phyloP scores from a whole-genome alignment of 1,140 invertebrate genomes.

The Chironomus tepperi region DNA sequence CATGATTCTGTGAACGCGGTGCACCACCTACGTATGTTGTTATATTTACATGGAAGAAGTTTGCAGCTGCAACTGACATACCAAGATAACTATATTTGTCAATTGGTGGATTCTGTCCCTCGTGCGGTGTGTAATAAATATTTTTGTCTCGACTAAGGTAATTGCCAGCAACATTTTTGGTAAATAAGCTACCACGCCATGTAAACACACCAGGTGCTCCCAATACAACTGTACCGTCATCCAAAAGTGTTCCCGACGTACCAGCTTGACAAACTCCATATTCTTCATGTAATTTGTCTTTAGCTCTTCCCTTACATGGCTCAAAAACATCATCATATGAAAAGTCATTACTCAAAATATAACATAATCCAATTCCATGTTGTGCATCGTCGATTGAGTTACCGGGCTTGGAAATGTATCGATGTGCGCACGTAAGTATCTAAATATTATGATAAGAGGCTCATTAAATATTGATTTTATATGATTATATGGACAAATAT shows the following conservation, averaged over 20 bases:
- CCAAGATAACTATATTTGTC: slow-evolving; percentile 87
- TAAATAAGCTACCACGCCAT: slow-evolving; percentile 81
- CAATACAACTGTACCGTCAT: slow-evolving; percentile 71
- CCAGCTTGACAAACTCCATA: slow-evolving; percentile 90
- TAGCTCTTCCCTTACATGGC: slow-evolving; percentile 70
- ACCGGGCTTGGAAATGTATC: slow-evolving; percentile 58
- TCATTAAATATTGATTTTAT: slow-evolving; percentile 24
- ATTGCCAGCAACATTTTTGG: slow-evolving; percentile 63
- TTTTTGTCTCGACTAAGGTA: slow-evolving; percentile 67
- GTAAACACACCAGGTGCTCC: slow-evolving; percentile 80
- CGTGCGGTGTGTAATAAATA: slow-evolving; percentile 63
- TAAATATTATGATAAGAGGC: slow-evolving; percentile 28
- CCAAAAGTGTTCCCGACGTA: slow-evolving; percentile 68
- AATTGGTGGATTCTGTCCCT: slow-evolving; percentile 58
- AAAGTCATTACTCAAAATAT: slow-evolving; percentile 68
- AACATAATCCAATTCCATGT: slow-evolving; percentile 82
- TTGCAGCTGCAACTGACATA: slow-evolving; percentile 77
- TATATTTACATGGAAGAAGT: slow-evolving; percentile 54
- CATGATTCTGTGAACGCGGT: slow-evolving; percentile 72
- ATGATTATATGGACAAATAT: slow-evolving; percentile 24
- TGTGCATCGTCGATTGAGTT: slow-evolving; percentile 48
- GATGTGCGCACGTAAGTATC: slow-evolving; percentile 81
- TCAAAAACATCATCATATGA: slow-evolving; percentile 61
- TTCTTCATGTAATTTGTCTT: slow-evolving; percentile 66
- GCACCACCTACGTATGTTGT: slow-evolving; percentile 76